Conservation (phyloP, 2,797 vertebrate genomes). For the Graptemys geographica region DNA sequence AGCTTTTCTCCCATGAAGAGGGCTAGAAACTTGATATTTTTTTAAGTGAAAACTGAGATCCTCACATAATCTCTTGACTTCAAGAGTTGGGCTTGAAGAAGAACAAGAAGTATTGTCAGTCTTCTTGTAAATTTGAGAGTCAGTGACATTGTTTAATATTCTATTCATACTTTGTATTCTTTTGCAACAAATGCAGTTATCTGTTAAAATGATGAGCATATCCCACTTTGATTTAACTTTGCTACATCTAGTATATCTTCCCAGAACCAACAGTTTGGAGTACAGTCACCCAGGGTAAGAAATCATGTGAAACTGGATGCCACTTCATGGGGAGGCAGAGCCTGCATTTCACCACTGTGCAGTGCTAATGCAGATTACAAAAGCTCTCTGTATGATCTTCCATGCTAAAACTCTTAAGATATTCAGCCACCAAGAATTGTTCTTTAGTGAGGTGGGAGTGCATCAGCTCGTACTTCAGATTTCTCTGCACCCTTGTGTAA, state of each 20-base stretch:
- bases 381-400: background rate
- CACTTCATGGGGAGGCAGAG: background rate
- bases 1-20: background rate
- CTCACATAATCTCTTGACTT: background rate
- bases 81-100: background rate
- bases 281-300: accelerated
- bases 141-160: background rate
- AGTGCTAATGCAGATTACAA: background rate
- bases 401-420: background rate
- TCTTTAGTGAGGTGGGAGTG: constrained; percentile 1
- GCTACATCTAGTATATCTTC: background rate
- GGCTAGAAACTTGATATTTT: background rate
- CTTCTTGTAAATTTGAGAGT: background rate
- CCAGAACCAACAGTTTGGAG: background rate
- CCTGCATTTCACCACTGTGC: background rate
- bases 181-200: background rate
- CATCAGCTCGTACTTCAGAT: constrained; percentile 15
- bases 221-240: accelerated
- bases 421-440: constrained; percentile 32
- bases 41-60: background rate
- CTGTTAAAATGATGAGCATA: background rate
- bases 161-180: background rate
- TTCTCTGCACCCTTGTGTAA: constrained; percentile 10
- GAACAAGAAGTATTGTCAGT: background rate
- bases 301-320: background rate